Evolutionary conservation across 2,888 invertebrate species (phyloP), one percentile per base, ranked within the genome.

Genomic region (Pantelozetes paolii): DNA sequence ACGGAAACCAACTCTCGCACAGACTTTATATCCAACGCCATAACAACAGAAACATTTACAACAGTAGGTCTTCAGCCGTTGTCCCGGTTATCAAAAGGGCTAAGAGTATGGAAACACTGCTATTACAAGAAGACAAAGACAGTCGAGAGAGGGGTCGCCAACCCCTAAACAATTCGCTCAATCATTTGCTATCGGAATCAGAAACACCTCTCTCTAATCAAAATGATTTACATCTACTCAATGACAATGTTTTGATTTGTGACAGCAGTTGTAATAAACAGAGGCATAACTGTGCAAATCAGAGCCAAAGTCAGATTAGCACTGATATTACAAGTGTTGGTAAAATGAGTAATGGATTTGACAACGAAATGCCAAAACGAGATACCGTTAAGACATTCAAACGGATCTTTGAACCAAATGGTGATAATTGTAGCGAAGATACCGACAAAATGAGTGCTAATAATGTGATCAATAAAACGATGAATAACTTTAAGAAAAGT

Each of bases 321-420:
- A n/a, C 69, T 45, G 26, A 23, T 26, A 45, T 45, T 40, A 69
- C 42, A 45, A 69, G 69, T 69, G 69, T 42, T 2, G 45, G 45
- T 45, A 20, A 69, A 11, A 13, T 64, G 8, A 62, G 8, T 9
- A 69, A 45, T 26, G 42, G 69, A 9, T 11, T 69, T 50, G 74
- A 73, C 62, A 76, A 75, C 28, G 77, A 78, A 30, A 71, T 78
- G 26, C 77, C 77, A 28, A 76, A 77, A 70, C 76, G 75, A 30
- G 77, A 78, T 73, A 78, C 76, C 23, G 77, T 78, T 28, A 76
- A 77, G 71, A 74, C 74, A 8, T 50, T 42, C 23, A 74, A 74
- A 62, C 40, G 57, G 1, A 36, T 74, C 23, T 74, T 74, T 32
- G 74, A 74, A 23, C 62, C 48, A 26, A 48, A 9, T 0, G 18